A percentile compares a stretch with the other conserved stretches of the same genome.
Conservation (phyloP, 1,140 invertebrate genomes). For the Samia ricini region DNA sequence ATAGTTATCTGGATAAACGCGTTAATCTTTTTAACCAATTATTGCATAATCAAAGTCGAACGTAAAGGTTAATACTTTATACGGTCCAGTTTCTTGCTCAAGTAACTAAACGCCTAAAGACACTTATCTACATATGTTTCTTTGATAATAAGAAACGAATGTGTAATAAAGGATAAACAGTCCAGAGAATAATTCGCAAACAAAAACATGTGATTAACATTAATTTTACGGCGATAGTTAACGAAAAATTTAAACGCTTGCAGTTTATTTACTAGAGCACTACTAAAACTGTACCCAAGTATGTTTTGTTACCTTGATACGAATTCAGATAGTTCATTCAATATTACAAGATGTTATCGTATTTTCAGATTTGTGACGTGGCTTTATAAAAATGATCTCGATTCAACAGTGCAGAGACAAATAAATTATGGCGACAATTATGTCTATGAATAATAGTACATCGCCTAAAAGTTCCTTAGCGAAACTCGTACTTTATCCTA, state of each 20-base stretch:
- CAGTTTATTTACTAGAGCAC: not conserved
- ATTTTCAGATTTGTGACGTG: not conserved
- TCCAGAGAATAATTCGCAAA: not conserved
- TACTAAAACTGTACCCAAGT: not conserved
- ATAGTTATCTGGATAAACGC: too few species aligned
- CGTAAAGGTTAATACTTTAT: too few species aligned
- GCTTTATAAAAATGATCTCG: not conserved
- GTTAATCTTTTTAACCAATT: too few species aligned
- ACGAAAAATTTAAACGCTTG: not conserved
- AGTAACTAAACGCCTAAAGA: not conserved
- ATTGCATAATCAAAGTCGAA: too few species aligned
- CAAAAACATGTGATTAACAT: not conserved
- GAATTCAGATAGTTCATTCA: not conserved
- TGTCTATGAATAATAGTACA: conserved; percentile 75
- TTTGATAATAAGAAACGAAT: not conserved
- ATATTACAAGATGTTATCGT: not conserved
- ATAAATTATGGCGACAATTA: conserved; percentile 25
- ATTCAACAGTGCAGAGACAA: not conserved
- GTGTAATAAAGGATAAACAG: not conserved
- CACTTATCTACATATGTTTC: not conserved
- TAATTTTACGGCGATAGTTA: not conserved
- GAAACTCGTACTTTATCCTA: conserved; percentile 79
- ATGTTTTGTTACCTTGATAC: not conserved
- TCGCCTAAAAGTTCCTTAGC: conserved; percentile 81
- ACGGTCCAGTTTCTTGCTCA: too few species aligned